phyloP scores from a whole-genome alignment of 2,113 vertebrate species.

The Crotalus helleri region DNA sequence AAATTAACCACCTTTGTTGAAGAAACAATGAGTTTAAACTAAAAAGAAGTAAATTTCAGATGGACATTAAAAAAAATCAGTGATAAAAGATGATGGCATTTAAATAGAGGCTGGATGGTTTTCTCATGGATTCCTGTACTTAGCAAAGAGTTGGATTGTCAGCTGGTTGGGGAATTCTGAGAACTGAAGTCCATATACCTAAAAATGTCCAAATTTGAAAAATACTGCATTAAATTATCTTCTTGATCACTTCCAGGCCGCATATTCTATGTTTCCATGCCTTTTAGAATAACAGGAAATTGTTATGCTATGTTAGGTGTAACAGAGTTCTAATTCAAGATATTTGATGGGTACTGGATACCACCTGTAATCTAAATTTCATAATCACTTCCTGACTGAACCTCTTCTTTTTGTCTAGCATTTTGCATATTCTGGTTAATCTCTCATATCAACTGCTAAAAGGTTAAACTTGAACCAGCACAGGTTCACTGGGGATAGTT shows the following conservation, averaged over 20 bases:
- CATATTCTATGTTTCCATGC: not conserved
- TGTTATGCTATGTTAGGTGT: not conserved
- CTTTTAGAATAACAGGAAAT: not conserved
- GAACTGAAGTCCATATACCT: not conserved
- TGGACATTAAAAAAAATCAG: not conserved
- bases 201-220: not conserved
- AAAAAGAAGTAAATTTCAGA: not conserved
- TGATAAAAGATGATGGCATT: not conserved
- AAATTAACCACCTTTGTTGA: not conserved
- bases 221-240: not conserved
- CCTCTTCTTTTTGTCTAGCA: not conserved
- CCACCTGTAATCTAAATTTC: not conserved
- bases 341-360: not conserved
- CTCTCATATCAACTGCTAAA: not conserved
- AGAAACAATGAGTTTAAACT: not conserved
- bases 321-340: not conserved
- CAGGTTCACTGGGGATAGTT: not conserved
- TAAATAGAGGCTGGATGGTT: not conserved
- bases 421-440: not conserved
- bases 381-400: not conserved
- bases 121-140: not conserved
- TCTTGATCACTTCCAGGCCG: not conserved
- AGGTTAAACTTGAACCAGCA: not conserved
- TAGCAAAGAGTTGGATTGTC: not conserved
- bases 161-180: not conserved